These are phyloP conservation scores for Myrmecobius fasciatus DNA, from an alignment of 2,113 vertebrate species.

Conservation along the genomic window DNA sequence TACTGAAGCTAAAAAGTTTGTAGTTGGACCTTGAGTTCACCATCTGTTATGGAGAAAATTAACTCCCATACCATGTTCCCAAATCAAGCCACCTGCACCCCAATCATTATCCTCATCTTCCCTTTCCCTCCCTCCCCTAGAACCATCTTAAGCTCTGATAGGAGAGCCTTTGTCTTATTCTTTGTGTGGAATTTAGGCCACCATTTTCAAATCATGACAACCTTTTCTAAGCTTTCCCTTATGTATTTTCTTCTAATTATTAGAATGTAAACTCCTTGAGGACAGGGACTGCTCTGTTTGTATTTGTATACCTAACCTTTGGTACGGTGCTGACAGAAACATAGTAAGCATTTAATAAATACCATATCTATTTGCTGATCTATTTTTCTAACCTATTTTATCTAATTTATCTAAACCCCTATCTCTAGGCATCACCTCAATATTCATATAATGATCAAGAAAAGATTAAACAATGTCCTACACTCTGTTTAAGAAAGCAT, in stretches of 20 bases:
- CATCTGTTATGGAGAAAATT: background rate
- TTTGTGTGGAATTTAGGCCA: background rate
- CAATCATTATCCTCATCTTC: background rate
- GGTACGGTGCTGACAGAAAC: background rate
- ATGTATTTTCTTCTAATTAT: background rate
- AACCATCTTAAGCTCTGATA: background rate
- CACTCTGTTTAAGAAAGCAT: background rate
- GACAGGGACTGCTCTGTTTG: background rate
- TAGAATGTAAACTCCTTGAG: background rate
- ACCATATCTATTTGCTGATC: background rate
- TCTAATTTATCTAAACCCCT: background rate
- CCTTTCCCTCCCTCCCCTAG: background rate
- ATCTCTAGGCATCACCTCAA: background rate
- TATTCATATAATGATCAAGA: background rate
- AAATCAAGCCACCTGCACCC: background rate
- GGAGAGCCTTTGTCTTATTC: background rate
- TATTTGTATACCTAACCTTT: background rate
- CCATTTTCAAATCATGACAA: background rate
- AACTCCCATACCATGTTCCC: background rate
- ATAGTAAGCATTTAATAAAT: background rate
- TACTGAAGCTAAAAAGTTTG: background rate
- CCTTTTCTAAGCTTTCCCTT: background rate
- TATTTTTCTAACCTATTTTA: background rate
- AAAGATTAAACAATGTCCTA: background rate
- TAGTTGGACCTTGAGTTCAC: background rate